Percentiles rank a stretch among this genome's conserved stretches.
phyloP scores from a whole-genome alignment of 2,797 vertebrate genomes.

The Sebastolobus altivelis region DNA sequence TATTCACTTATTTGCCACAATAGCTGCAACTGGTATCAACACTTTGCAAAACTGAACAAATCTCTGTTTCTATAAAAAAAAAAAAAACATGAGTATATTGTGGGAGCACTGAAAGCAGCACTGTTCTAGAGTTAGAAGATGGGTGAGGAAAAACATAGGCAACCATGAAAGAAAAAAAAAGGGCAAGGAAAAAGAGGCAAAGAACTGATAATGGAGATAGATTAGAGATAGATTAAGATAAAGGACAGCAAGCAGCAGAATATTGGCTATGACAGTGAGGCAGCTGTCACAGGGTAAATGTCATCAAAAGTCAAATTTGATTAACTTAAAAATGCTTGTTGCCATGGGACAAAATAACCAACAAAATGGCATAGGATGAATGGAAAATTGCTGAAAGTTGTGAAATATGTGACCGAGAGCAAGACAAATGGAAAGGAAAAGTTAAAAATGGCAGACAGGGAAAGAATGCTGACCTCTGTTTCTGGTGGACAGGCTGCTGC shows the following conservation, averaged over 20 bases:
- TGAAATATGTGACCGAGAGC: not conserved
- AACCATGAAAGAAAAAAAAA: conserved; percentile 4
- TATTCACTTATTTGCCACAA: not conserved
- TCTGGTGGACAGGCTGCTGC: conserved; percentile 97
- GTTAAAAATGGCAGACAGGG: not conserved
- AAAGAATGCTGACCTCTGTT: conserved; percentile 90
- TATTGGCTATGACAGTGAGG: not conserved
- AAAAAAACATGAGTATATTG: not conserved
- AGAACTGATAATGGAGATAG: not conserved
- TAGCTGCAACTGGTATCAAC: not conserved
- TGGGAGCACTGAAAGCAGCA: not conserved
- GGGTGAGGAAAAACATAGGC: not conserved
- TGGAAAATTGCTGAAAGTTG: not conserved
- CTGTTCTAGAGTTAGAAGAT: not conserved
- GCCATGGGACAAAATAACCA: not conserved
- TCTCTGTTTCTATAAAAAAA: not conserved
- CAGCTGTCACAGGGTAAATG: conserved; percentile 1
- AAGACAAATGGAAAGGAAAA: not conserved
- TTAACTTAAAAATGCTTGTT: not conserved
- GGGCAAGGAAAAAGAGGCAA: not conserved
- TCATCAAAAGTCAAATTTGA: not conserved
- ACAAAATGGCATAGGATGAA: not conserved
- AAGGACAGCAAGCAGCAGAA: not conserved
- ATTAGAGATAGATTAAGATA: not conserved
- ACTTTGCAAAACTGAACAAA: not conserved